Base-by-base conservation (phyloP, 2,888 invertebrate genomes). In the Orthosia incerta region DNA sequence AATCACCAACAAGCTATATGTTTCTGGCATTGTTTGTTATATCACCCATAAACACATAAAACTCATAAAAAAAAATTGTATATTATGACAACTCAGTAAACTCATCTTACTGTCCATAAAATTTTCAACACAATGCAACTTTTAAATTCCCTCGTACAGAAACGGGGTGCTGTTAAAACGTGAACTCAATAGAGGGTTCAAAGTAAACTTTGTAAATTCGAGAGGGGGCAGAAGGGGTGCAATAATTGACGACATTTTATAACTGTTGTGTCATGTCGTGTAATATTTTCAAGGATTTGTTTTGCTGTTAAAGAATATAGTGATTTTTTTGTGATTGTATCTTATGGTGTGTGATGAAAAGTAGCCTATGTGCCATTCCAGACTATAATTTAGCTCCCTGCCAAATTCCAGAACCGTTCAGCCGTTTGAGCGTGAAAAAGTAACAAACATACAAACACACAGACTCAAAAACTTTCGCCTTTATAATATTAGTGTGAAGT, bases 101-200 rank as follows among this genome's bases (percentile, higher is more conserved):
- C 46, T 60, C 26, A 61, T 63, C 31, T 50, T 20, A 26, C 26
- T 53, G 53, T 46, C 51, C 31, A 81, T 83, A 84, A 81, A 82
- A 80, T 79, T 76, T 72, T 62, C 64, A 83, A 82, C 74, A 75
- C 73, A 80, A 73, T 68, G 73, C 84, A 88, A 74, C 82, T 86
- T 86, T 83, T 82, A 79, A 84, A 85, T 86, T 87, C 79, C 74
- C 62, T 82, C 76, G 78, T 80, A 85, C 78, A 74, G 64, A 71
- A 79, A 86, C 75, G 80, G 79, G 80, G 63, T 77, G 84, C 60
- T 60, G 53, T 73, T 68, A 72, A 84, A 84, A 71, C 39, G 39
- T 80, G 79, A 84, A 84, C 80, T 86, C 86, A 84, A 86, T 68
- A 75, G 61, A 65, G 68, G 67, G 70, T 66, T 56, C 51, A 67